These are phyloP conservation scores for Aradophagus sp. DNA, from an alignment of 1,140 invertebrate genomes.

Conservation along the genomic window DNA sequence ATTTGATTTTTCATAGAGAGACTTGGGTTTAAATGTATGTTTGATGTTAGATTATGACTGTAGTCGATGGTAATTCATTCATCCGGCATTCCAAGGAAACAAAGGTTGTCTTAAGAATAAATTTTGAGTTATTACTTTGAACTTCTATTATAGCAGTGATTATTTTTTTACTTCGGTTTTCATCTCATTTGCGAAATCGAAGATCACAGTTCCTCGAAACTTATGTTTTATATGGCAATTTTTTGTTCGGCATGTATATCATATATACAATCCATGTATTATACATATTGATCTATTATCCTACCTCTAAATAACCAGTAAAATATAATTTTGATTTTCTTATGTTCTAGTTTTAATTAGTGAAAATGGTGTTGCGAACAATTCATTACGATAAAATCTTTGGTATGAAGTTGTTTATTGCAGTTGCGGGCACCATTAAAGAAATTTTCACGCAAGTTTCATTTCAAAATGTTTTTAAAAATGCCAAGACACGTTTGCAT, in stretches of 20 bases:
- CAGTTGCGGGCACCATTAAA: slow-evolving; percentile 55
- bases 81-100: slow-evolving; percentile 2
- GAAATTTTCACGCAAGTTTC: slow-evolving; percentile 1
- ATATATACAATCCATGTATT: slow-evolving; percentile 64
- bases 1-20: slow-evolving; percentile 1
- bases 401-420: slow-evolving; percentile 71
- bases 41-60: slow-evolving; percentile 16
- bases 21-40: slow-evolving; percentile 7
- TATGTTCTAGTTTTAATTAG: slow-evolving; percentile 16
- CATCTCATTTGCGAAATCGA: slow-evolving; percentile 2
- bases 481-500: slow-evolving; percentile 14
- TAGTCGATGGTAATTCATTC: slow-evolving; percentile 7
- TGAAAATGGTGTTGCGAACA: slow-evolving; percentile 27
- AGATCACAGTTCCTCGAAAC: slow-evolving; percentile 4
- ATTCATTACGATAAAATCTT: slow-evolving; percentile 65
- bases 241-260: slow-evolving; percentile 44
- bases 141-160: neutral
- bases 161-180: slow-evolving; percentile 9
- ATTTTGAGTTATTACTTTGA: neutral
- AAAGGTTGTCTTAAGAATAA: slow-evolving; percentile 2
- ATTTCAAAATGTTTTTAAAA: slow-evolving; percentile 9
- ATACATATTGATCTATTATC: slow-evolving; percentile 34
- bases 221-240: slow-evolving; percentile 43
- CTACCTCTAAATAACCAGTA: slow-evolving; percentile 49
- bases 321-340: slow-evolving; percentile 50